A percentile compares a stretch with the other conserved stretches of the same genome.
Evolutionary conservation across 2,797 vertebrate genomes (phyloP).

Genomic region (Helostoma temminkii): DNA sequence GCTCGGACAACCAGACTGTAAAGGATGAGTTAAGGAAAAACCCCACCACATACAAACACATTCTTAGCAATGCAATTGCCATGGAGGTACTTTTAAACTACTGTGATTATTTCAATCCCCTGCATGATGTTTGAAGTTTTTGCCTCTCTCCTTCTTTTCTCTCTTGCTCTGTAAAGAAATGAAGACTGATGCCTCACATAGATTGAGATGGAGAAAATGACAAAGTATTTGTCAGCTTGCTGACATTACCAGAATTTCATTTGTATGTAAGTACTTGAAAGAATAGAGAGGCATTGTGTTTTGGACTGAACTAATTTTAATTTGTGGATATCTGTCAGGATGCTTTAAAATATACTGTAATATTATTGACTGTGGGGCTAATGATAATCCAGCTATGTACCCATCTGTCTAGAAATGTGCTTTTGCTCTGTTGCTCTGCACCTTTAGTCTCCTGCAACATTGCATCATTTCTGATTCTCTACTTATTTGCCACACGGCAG

Average conservation of each 20-base stretch:
- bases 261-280: neutral
- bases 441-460: slow-evolving; percentile 20
- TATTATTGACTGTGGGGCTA: slow-evolving; percentile 1
- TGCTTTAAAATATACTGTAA: neutral
- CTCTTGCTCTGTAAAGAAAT: slow-evolving; percentile 19
- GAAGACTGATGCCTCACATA: slow-evolving; percentile 16
- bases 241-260: neutral
- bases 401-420: slow-evolving; percentile 11
- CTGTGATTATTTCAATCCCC: slow-evolving; percentile 36
- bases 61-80: slow-evolving; percentile 11
- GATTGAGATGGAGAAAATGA: slow-evolving; percentile 18
- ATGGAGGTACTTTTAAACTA: slow-evolving; percentile 19
- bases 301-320: neutral
- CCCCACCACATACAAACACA: slow-evolving; percentile 18
- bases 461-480: slow-evolving; percentile 38
- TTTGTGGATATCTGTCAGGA: neutral
- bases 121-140: slow-evolving; percentile 32
- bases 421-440: neutral
- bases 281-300: neutral
- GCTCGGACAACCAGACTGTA: slow-evolving; percentile 60
- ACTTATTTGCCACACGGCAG: slow-evolving; percentile 28
- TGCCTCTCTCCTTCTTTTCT: slow-evolving; percentile 3
- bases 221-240: neutral
- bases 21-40: slow-evolving; percentile 59
- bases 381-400: neutral